Evolutionary conservation across 2,888 invertebrate genomes (phyloP).

Genomic region (Augiades crinisus): DNA sequence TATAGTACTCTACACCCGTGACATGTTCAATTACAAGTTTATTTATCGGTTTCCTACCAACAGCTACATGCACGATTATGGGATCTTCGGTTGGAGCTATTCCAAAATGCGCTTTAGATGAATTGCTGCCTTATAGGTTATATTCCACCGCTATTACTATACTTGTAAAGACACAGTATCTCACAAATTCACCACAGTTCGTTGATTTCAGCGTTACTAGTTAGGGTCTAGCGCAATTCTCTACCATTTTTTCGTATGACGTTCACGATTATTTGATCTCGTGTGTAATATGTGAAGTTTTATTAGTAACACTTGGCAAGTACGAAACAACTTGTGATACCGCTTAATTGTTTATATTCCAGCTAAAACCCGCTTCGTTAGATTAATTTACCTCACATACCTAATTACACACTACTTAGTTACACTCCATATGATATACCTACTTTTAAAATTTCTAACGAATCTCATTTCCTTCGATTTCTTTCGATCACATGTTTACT

Average conservation of each 20-base stretch:
- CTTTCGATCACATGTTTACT: no score
- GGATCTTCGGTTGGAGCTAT: constrained; percentile 5
- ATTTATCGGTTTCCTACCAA: constrained; percentile 10
- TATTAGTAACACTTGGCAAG: not conserved
- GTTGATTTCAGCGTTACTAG: not conserved
- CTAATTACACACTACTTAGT: no score
- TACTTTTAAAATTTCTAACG: no score
- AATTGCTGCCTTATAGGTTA: constrained; percentile 5
- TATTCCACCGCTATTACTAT: not conserved
- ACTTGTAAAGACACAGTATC: not conserved
- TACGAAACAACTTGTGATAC: not conserved
- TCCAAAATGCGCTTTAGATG: not conserved
- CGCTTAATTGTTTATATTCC: not conserved
- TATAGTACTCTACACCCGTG: constrained; percentile 3
- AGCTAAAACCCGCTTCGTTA: not conserved
- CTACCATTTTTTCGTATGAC: not conserved
- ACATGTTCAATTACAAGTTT: constrained; percentile 10
- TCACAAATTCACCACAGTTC: not conserved
- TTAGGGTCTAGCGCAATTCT: not conserved
- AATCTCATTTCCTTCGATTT: no score
- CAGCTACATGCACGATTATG: constrained; percentile 3
- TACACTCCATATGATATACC: no score
- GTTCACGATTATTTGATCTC: not conserved
- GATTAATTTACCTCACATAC: no score
- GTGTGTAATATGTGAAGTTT: not conserved